Evolutionary conservation across 2,113 vertebrate species (phyloP).

Genomic region (Pterocles orientalis): DNA sequence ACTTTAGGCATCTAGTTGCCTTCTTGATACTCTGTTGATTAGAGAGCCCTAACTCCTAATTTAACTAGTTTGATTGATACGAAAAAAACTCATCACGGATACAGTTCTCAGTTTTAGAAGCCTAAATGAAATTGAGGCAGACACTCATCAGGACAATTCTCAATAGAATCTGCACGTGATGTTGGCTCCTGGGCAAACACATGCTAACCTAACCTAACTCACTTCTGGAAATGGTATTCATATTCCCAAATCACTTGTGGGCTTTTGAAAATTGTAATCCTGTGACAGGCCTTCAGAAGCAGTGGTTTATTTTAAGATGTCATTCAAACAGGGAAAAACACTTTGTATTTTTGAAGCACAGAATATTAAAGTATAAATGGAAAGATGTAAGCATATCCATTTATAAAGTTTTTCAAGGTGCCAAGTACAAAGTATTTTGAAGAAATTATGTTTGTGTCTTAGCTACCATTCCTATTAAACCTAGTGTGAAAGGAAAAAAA

Average conservation of each 20-base stretch:
- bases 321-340: not conserved
- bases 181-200: not conserved
- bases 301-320: not conserved
- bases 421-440: not conserved
- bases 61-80: not conserved
- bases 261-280: not conserved
- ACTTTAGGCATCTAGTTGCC: fast-evolving
- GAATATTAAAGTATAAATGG: not conserved
- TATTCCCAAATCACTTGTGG: not conserved
- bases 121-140: not conserved
- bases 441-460: not conserved
- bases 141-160: not conserved
- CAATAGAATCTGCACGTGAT: not conserved
- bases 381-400: not conserved
- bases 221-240: not conserved
- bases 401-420: not conserved
- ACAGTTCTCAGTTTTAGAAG: not conserved
- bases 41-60: not conserved
- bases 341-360: not conserved
- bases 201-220: not conserved
- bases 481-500: not conserved
- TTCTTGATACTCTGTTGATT: not conserved
- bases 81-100: not conserved
- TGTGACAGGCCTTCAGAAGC: not conserved
- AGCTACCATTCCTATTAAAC: not conserved